These are phyloP conservation scores for Melospiza georgiana DNA, from an alignment of 2,113 vertebrate species.

Conservation along the genomic window DNA sequence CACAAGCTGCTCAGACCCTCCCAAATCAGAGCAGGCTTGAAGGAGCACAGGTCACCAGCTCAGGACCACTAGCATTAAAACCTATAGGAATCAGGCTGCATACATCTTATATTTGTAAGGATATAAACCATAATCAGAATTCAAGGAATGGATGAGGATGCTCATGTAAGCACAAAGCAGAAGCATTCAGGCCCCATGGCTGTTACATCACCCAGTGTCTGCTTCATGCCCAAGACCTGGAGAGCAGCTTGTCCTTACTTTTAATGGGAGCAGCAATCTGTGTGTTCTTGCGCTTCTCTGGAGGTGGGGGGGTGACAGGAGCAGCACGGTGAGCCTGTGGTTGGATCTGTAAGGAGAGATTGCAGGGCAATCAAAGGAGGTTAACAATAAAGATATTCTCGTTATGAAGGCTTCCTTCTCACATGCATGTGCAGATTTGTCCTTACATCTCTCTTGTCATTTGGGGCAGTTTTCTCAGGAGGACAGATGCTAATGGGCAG, in stretches of 20 bases:
- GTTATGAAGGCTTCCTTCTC: neutral
- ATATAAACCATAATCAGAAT: neutral
- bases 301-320: slow-evolving; percentile 87
- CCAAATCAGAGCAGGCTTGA: neutral
- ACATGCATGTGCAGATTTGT: neutral
- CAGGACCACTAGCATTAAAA: neutral
- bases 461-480: slow-evolving; percentile 8
- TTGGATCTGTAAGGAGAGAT: slow-evolving; percentile 78
- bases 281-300: slow-evolving; percentile 84
- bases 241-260: slow-evolving; percentile 64
- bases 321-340: slow-evolving; percentile 85
- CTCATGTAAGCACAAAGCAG: neutral
- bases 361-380: slow-evolving; percentile 47
- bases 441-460: slow-evolving; percentile 17
- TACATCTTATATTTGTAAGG: neutral
- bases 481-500: slow-evolving; percentile 20
- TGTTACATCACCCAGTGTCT: rapidly evolving
- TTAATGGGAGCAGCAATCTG: slow-evolving; percentile 67
- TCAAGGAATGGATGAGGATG: neutral
- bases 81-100: neutral
- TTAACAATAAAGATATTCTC: neutral
- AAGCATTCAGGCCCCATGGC: neutral
- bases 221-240: rapidly evolving
- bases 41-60: neutral
- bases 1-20: neutral